Percentiles rank a stretch among this genome's conserved stretches.
Conservation (phyloP, 2,888 invertebrate genomes). For the Sphaeridia pumilis region DNA sequence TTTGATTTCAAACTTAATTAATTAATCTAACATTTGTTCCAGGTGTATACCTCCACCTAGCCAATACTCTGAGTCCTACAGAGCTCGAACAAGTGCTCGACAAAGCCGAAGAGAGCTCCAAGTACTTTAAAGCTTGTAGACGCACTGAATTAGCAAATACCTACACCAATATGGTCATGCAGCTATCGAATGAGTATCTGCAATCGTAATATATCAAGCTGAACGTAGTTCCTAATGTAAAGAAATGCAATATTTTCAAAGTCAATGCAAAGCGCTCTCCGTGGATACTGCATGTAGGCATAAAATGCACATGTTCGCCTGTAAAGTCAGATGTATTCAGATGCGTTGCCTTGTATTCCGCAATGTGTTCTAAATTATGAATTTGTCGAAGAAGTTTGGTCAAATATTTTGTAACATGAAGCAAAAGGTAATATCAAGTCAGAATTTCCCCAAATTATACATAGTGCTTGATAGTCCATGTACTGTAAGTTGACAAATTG, state of each 20-base stretch:
- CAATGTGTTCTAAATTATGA: not conserved
- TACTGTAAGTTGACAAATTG: not conserved
- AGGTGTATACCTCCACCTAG: conserved; percentile 35
- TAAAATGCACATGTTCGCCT: too few relatives aligned
- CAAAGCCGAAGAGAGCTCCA: conserved; percentile 30
- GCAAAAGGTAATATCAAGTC: too few relatives aligned
- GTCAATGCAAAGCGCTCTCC: too few relatives aligned
- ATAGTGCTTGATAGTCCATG: not conserved
- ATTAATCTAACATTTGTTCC: conserved; percentile 5
- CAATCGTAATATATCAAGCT: not conserved
- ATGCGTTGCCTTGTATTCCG: too few relatives aligned
- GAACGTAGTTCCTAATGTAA: not conserved
- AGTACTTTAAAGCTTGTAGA: conserved; percentile 30
- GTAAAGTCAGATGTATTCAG: too few relatives aligned
- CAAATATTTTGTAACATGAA: not conserved
- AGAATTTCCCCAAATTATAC: too few relatives aligned
- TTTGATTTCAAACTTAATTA: not conserved
- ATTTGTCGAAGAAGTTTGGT: not conserved
- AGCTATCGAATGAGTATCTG: conserved; percentile 31
- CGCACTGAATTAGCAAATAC: conserved; percentile 31
- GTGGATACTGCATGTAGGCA: too few relatives aligned
- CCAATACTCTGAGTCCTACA: conserved; percentile 26
- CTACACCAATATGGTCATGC: conserved; percentile 29
- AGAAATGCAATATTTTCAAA: not conserved
- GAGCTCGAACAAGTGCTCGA: conserved; percentile 34